These are phyloP conservation scores for Serripes groenlandicus DNA, from an alignment of 2,888 invertebrate genomes.

Conservation along the genomic window DNA sequence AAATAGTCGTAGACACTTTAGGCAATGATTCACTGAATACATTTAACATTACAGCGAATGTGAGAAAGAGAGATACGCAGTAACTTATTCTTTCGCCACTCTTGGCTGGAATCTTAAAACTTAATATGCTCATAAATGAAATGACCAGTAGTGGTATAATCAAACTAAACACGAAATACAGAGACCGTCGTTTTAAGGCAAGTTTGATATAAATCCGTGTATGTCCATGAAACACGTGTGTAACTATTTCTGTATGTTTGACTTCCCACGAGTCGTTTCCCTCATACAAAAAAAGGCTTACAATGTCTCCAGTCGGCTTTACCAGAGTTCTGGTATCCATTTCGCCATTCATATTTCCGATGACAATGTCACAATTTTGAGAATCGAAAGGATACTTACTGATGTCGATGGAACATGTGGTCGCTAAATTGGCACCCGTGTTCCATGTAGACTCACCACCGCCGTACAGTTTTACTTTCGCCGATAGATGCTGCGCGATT, in stretches of 20 bases:
- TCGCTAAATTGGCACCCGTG: slow-evolving; percentile 1
- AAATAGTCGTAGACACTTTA: slow-evolving; percentile 24
- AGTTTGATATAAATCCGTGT: neutral
- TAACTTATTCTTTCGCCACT: slow-evolving; percentile 48
- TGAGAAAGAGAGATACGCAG: slow-evolving; percentile 43
- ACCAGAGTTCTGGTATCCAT: neutral
- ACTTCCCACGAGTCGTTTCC: slow-evolving; percentile 11
- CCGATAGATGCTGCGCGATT: neutral
- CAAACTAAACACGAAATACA: slow-evolving; percentile 25
- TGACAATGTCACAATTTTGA: slow-evolving; percentile 26
- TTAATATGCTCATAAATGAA: slow-evolving; percentile 43
- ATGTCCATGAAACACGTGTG: no score
- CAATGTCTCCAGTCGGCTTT: neutral
- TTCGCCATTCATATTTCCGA: slow-evolving; percentile 3
- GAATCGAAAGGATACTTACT: slow-evolving; percentile 41
- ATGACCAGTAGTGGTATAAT: slow-evolving; percentile 33
- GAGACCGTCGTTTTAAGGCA: slow-evolving; percentile 3
- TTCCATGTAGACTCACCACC: neutral
- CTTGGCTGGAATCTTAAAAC: slow-evolving; percentile 30
- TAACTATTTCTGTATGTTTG: neutral
- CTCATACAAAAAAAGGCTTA: neutral
- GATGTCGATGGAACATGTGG: slow-evolving; percentile 30
- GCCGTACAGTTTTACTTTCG: neutral
- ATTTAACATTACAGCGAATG: slow-evolving; percentile 37
- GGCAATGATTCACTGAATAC: slow-evolving; percentile 37